Base-by-base conservation (phyloP, 2,113 vertebrate genomes). In the Cisticola juncidis region DNA sequence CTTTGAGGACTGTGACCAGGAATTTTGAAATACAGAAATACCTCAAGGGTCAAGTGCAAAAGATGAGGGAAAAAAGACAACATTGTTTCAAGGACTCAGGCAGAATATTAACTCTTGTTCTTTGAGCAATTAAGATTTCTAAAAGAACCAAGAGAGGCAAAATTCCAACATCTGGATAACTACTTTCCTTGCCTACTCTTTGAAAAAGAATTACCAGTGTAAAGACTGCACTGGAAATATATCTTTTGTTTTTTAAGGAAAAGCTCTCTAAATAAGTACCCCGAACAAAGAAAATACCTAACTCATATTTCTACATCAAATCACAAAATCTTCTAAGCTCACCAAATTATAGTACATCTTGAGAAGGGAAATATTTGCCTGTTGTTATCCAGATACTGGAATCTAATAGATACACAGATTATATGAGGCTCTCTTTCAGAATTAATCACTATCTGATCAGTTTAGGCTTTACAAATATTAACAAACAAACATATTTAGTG, bases 331-430 rank as follows among this genome's bases (percentile, higher is more conserved):
- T 70, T 36, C 38, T 42, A 48, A 74, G 35, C 21, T 9, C 29
- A 87, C 18, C 0, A 0, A 83, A 81, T 2, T 14, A 14, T 5
- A 33, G 7, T 19, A 23, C 16, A 50, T 25, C 22, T 56, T 64
- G 35, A 76, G 61, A 35, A 62, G 47, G 42, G 9, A 81, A 83
- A 70, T 58, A 21, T 5, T 62, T 65, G 3, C 47, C 51, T 22
- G 47, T 2, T 36, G 19, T 57, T 84, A 36, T 9, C 3, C 40
- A 73, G 24, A 62, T 19, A 58, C 7, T 81, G 21, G 7, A 45
- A 62, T 23, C 11, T 57, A 50, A 51, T 19, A 66, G 8, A 29
- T 76, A 13, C 1, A 4, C 21, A 54, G 45, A n/a, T 25, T 38
- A 26, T 38, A 50, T 35, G 3, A 51, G 10, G 14, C 36, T 6